A percentile compares a stretch with the other conserved stretches of the same genome.
Conservation (phyloP, 1,140 invertebrate genomes). For the Philotrypesis tridentata region DNA sequence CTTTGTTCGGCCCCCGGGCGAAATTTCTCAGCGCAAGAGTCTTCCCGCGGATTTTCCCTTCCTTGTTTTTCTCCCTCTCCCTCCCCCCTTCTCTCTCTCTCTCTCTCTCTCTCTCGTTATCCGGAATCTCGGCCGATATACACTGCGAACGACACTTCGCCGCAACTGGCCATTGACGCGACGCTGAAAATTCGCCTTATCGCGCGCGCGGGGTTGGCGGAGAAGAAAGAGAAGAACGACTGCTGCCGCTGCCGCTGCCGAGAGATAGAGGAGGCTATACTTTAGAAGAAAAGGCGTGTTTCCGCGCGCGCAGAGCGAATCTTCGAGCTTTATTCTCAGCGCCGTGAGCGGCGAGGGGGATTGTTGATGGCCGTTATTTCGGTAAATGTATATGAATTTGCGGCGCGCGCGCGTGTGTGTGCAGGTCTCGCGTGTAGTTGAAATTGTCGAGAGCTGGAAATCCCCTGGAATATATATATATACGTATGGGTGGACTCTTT, state of each 20-base stretch:
- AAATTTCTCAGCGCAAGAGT: background rate
- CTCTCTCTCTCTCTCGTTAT: background rate
- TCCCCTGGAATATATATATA: no score
- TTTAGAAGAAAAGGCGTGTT: background rate
- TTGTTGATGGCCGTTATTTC: no score
- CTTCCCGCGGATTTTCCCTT: background rate
- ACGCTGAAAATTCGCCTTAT: background rate
- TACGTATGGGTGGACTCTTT: no score
- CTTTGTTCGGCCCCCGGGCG: no score
- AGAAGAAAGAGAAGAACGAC: background rate
- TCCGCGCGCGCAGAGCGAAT: no score
- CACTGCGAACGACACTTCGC: slow-evolving; percentile 1
- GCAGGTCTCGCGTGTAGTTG: no score
- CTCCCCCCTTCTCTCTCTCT: background rate
- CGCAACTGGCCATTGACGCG: background rate
- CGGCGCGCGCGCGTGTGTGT: no score
- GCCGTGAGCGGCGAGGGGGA: no score
- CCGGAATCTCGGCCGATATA: background rate
- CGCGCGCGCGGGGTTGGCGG: background rate
- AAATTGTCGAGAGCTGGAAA: no score
- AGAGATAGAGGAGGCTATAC: background rate
- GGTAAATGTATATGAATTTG: no score
- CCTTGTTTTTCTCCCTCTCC: no score
- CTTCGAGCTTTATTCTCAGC: no score
- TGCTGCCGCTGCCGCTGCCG: background rate